Percentiles rank a stretch among this genome's conserved stretches.
Conservation (phyloP, 1,140 invertebrate species). For the Bombus cullumanus region DNA sequence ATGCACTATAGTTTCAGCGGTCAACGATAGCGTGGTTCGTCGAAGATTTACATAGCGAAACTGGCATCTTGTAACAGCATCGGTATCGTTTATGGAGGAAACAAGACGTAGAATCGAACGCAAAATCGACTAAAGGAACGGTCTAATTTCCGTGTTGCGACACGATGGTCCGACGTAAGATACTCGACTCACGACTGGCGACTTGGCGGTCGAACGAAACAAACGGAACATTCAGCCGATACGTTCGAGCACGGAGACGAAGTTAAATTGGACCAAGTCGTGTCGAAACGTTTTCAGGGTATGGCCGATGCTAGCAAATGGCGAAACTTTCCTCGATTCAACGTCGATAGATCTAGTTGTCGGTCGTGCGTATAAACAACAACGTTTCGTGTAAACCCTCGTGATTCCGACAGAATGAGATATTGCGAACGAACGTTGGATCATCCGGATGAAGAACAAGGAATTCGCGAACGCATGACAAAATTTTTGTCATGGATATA, state of each 20-base stretch:
- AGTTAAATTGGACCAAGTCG: slow-evolving; percentile 58
- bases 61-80: background rate
- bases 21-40: background rate
- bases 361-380: background rate
- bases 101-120: slow-evolving; percentile 27
- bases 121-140: background rate
- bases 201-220: slow-evolving; percentile 11
- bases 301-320: slow-evolving; percentile 35
- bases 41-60: background rate
- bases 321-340: slow-evolving; percentile 47
- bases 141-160: slow-evolving; percentile 48
- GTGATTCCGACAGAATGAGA: too few relatives aligned
- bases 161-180: slow-evolving; percentile 11
- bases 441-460: background rate
- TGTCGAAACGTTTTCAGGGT: slow-evolving; percentile 46
- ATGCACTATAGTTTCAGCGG: background rate
- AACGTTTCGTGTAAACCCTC: too few relatives aligned
- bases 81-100: slow-evolving; percentile 13
- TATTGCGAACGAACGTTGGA: background rate
- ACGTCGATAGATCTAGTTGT: background rate
- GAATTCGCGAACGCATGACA: too few relatives aligned
- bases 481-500: too few relatives aligned
- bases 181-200: slow-evolving; percentile 36
- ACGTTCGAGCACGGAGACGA: slow-evolving; percentile 12
- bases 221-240: slow-evolving; percentile 6